Evolutionary conservation across 2,113 vertebrate species (phyloP).

Genomic region (Recurvirostra avosetta): DNA sequence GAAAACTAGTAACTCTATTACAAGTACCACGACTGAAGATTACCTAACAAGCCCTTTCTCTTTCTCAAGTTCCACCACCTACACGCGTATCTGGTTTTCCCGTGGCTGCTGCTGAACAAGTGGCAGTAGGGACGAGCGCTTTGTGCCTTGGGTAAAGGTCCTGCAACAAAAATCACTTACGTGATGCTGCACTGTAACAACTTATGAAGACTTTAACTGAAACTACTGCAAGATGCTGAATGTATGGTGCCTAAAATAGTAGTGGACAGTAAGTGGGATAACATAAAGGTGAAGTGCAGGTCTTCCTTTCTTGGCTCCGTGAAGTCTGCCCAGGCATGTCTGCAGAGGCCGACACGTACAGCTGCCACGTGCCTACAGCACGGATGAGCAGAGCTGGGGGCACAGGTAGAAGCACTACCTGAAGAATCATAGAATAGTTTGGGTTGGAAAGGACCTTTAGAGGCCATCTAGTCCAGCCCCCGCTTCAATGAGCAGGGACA

Average conservation of each 20-base stretch:
- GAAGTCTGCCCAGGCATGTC: neutral
- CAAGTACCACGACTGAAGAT: neutral
- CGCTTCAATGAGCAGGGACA: neutral
- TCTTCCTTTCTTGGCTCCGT: neutral
- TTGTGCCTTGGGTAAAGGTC: neutral
- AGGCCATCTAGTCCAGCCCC: neutral
- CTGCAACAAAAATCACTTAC: neutral
- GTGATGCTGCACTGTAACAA: neutral
- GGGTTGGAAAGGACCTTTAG: neutral
- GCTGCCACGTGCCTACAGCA: neutral
- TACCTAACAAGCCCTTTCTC: neutral
- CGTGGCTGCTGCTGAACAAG: neutral
- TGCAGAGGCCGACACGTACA: accelerated
- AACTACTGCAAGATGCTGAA: neutral
- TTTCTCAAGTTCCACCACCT: constrained; percentile 27
- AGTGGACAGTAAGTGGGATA: neutral
- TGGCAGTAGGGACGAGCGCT: neutral
- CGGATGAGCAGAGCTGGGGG: accelerated
- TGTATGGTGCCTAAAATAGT: neutral
- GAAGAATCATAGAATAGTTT: neutral
- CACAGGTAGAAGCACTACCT: neutral
- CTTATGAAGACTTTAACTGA: neutral
- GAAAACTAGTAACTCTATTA: constrained; percentile 7
- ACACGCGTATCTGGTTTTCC: neutral
- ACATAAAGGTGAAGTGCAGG: neutral